phyloP scores from a whole-genome alignment of 2,797 vertebrate genomes.

The Anas bahamensis region DNA sequence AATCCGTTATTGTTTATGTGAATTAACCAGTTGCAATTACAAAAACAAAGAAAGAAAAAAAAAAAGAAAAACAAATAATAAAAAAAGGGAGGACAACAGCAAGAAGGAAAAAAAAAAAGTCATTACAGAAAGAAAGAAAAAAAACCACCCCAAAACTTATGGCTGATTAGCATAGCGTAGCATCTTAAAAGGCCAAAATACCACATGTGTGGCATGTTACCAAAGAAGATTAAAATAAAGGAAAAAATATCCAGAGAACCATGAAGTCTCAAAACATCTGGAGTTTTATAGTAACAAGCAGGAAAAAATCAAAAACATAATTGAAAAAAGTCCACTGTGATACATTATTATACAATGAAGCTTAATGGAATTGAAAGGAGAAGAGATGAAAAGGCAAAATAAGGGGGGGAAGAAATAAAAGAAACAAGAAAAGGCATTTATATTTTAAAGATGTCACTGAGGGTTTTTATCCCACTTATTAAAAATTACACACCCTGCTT shows the following conservation, averaged over 20 bases:
- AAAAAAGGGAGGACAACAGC: neutral
- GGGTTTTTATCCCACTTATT: slow-evolving; percentile 43
- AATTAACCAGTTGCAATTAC: neutral
- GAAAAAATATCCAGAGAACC: slow-evolving; percentile 81
- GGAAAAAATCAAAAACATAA: slow-evolving; percentile 78
- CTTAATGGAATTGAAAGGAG: slow-evolving; percentile 65
- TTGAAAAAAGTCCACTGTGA: slow-evolving; percentile 77
- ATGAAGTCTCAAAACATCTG: slow-evolving; percentile 83
- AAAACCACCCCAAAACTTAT: neutral
- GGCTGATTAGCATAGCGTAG: slow-evolving; percentile 48
- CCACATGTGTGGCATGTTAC: slow-evolving; percentile 80
- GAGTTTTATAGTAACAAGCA: slow-evolving; percentile 80
- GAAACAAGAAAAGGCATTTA: slow-evolving; percentile 54
- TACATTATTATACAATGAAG: slow-evolving; percentile 74
- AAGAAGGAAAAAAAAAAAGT: neutral
- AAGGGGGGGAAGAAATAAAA: neutral
- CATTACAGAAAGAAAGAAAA: neutral
- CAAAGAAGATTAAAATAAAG: slow-evolving; percentile 81
- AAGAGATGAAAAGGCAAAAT: slow-evolving; percentile 73
- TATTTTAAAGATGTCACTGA: slow-evolving; percentile 61
- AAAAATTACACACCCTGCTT: slow-evolving; percentile 65
- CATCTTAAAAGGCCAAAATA: slow-evolving; percentile 72
- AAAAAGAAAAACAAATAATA: neutral
- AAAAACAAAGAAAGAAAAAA: neutral
- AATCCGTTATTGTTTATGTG: neutral